Evolutionary conservation across 2,888 invertebrate genomes (phyloP), one percentile per base, ranked within the genome.

Genomic region (Hydriomena furcata): DNA sequence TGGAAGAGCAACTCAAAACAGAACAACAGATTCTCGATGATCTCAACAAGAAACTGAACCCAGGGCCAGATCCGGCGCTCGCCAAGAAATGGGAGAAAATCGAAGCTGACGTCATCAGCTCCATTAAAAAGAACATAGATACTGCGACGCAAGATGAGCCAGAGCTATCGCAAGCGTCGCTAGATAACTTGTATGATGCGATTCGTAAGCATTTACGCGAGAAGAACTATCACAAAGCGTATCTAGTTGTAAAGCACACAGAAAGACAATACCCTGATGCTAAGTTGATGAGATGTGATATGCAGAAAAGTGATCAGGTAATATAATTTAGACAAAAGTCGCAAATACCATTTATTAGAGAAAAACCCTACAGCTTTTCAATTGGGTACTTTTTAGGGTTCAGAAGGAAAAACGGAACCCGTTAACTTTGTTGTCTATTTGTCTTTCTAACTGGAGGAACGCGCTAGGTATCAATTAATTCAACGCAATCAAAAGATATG

Each of bases 11-110:
- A 65, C 82, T 94, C 36, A 84, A 91, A 52, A 84, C 85, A 6
- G 94, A 94, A 63, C 89, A 86, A 58, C 91, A 91, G 42, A 93
- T 94, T 61, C 79, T 96, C 11, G 91, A 93, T 27, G 92, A 93
- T 42, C 88, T 94, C 62, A 91, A 92, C 61, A 81, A 91, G 41
- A 86, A 82, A 58, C 60, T 90, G 0, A 90, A 88, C 57, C 85
- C 88, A 0, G 81, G 77, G 1, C 87, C 90, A 0, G 87, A 91
- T 70, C 83, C 72, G 32, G 91, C 73, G 45, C 86, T 75, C 46
- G 76, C 72, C 61, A 91, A 72, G 56, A 91, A 82, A 61, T 94
- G 91, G 93, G 84, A 76, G 43, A 84, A 73, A 73, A 93, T 91
- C 7, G 88, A 92, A 20, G 80, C 84, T 35, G 87, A 92, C 13